Conservation (phyloP, 1,140 invertebrate species). For the Atta cephalotes region DNA sequence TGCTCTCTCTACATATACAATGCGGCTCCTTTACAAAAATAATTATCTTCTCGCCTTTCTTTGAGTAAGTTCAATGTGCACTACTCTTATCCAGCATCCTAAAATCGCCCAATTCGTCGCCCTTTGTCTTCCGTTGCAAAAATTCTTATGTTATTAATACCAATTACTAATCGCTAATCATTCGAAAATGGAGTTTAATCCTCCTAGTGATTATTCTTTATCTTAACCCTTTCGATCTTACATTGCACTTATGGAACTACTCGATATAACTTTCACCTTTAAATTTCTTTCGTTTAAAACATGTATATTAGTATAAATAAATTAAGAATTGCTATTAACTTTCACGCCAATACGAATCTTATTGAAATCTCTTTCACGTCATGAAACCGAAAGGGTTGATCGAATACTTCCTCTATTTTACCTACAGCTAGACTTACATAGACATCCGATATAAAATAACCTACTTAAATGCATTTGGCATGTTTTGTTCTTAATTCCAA, state of each 20-base stretch:
- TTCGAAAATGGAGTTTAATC: constrained; percentile 61
- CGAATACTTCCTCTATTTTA: constrained; percentile 18
- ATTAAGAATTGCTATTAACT: constrained; percentile 2
- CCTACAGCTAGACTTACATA: constrained; percentile 60
- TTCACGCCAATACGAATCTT: neutral
- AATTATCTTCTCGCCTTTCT: constrained; percentile 70
- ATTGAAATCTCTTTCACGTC: constrained; percentile 12
- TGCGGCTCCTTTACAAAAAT: constrained; percentile 79
- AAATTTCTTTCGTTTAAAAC: constrained; percentile 19
- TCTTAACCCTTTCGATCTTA: constrained; percentile 37
- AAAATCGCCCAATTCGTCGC: constrained; percentile 53
- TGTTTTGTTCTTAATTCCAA: constrained; percentile 73
- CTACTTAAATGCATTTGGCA: constrained; percentile 83
- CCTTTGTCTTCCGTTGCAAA: constrained; percentile 71
- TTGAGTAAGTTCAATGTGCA: constrained; percentile 71
- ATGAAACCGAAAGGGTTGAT: constrained; percentile 16
- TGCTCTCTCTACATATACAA: constrained; percentile 53
- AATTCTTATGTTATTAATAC: constrained; percentile 58
- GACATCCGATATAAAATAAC: constrained; percentile 76
- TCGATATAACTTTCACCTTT: neutral
- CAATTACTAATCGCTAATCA: constrained; percentile 36
- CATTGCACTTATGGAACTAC: constrained; percentile 11
- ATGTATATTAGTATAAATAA: constrained; percentile 39
- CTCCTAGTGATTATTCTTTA: constrained; percentile 47
- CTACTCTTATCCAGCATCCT: constrained; percentile 40